A percentile compares a stretch with the other conserved stretches of the same genome.
Conservation (phyloP, 2,888 invertebrate genomes). For the Hoplodrina ambigua region DNA sequence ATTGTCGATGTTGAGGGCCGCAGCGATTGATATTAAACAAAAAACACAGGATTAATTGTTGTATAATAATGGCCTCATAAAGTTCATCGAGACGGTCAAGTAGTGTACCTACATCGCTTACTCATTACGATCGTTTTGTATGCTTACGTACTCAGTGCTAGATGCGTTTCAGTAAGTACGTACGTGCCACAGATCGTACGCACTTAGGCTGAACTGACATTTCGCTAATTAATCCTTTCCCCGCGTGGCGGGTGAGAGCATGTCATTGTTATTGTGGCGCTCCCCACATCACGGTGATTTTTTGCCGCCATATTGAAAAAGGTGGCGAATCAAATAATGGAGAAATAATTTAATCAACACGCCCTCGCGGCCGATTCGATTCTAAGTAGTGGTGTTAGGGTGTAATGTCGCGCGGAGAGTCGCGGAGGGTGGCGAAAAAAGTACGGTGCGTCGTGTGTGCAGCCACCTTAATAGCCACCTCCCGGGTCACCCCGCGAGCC, state of each 20-base stretch:
- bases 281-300: conserved; percentile 67
- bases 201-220: conserved; percentile 19
- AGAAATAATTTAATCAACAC: conserved; percentile 87
- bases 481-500: conserved; percentile 45
- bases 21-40: too few species aligned
- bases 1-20: too few species aligned
- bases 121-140: too few species aligned
- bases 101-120: too few species aligned
- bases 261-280: conserved; percentile 54
- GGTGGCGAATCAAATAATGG: conserved; percentile 89
- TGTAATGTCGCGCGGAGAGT: conserved; percentile 69
- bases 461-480: conserved; percentile 78
- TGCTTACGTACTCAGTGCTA: too few species aligned
- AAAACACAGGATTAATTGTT: too few species aligned
- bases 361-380: conserved; percentile 67
- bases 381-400: conserved; percentile 75
- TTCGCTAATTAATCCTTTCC: conserved; percentile 45
- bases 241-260: conserved; percentile 29
- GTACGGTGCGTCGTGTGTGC: conserved; percentile 82
- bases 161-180: too few species aligned
- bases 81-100: too few species aligned
- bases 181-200: background rate
- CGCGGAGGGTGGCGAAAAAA: conserved; percentile 81
- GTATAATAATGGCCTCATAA: too few species aligned
- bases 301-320: conserved; percentile 88